Evolutionary conservation across 2,797 vertebrate species (phyloP), one percentile per base, ranked within the genome.

Genomic region (Cygnus olor): DNA sequence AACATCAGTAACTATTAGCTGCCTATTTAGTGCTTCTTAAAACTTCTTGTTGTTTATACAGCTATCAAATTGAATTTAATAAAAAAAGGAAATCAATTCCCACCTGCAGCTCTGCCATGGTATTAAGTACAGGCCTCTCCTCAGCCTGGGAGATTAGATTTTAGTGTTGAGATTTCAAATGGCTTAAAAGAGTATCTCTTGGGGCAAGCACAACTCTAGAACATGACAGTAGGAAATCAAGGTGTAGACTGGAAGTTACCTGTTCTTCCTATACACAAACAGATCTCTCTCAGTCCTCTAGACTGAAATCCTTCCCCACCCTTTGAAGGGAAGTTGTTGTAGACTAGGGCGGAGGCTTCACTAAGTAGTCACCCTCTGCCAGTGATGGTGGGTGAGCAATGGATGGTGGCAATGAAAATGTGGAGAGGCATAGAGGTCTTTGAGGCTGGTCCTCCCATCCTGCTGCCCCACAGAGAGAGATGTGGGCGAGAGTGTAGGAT

Each of bases 191-290:
- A 79, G 47, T 34, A 14, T 30, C 68, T 87, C 40, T 73, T 60
- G 57, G n/a, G 57, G 14, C 57, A 60, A 60, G 14, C 57, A 24
- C 2, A 71, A 22, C 40, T 79, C 16, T 30, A 32, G 57, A 28
- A 89, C 42, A 57, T 2, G 8, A 25, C 40, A 60, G 7, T 0
- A 2, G 54, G 61, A 81, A 88, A 78, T 22, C 44, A 79, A 7
- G 12, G 14, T 28, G 28, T 47, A 69, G n/a, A 49, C 40, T 78
- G 32, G 44, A 38, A 11, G 47, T 56, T 56, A 65, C 28, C 13
- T 11, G 0, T 1, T 77, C 0, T 0, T 53, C n/a, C 49, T 60
- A 9, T 56, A 18, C 8, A 4, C 9, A 22, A 83, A 18, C 38
- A 70, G 74, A 56, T 54, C 25, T 73, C 36, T 63, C 36, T 63